A percentile compares a stretch with the other conserved stretches of the same genome.
phyloP scores from a whole-genome alignment of 2,888 invertebrate genomes.

The Andrena fulva region DNA sequence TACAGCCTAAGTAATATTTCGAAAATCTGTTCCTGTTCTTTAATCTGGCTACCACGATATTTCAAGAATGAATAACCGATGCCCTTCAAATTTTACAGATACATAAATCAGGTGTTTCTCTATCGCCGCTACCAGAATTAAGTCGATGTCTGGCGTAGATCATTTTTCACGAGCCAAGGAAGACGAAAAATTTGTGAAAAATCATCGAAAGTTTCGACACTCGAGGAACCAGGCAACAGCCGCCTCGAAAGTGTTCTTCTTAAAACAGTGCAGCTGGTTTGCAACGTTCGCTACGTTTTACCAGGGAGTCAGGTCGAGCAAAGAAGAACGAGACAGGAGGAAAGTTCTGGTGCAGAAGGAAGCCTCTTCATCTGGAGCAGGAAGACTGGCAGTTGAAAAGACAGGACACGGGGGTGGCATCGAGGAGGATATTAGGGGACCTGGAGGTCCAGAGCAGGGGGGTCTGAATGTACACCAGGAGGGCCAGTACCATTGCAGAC shows the following conservation, averaged over 20 bases:
- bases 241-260: not conserved
- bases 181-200: too few relatives aligned
- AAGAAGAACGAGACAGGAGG: not conserved
- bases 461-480: slow-evolving; percentile 57
- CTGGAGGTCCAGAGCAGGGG: slow-evolving; percentile 39
- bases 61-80: too few relatives aligned
- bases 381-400: slow-evolving; percentile 46
- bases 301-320: not conserved
- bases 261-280: not conserved
- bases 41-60: too few relatives aligned
- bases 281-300: not conserved
- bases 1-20: too few relatives aligned
- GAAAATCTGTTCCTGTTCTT: too few relatives aligned
- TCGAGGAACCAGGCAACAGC: not conserved
- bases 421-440: slow-evolving; percentile 69
- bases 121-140: too few relatives aligned
- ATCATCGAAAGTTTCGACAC: too few relatives aligned
- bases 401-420: slow-evolving; percentile 68
- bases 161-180: too few relatives aligned
- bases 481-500: slow-evolving; percentile 68
- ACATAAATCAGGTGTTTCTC: too few relatives aligned
- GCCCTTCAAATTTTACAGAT: too few relatives aligned
- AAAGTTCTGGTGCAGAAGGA: slow-evolving; percentile 9
- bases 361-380: slow-evolving; percentile 40
- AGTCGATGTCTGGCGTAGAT: too few relatives aligned